Evolutionary conservation across 2,888 invertebrate genomes (phyloP), one percentile per base, ranked within the genome.

Genomic region (Drosophila diplacantha): DNA sequence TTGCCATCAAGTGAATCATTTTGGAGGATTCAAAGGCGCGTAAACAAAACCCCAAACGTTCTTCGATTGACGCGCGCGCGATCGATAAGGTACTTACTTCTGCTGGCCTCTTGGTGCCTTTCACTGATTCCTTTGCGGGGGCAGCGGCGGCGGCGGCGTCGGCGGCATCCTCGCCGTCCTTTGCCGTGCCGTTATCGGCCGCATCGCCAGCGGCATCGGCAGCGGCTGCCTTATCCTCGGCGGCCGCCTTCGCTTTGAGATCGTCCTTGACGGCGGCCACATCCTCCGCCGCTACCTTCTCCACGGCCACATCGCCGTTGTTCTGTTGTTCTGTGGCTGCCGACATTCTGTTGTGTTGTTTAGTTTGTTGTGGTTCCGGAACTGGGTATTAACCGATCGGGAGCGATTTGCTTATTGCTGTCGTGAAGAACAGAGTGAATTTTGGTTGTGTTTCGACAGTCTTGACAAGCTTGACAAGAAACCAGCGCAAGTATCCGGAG

Each of bases 61-160:
- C 59, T 71, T 73, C 68, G 75, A 78, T 78, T 47, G 22, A 50
- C 34, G 39, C 41, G 41, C 38, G 20, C n/a, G 37, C 47, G 60
- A 61, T 69, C 67, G 73, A 69, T 75, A 71, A 22, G 16, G n/a
- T 75, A 91, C 93, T 92, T 89, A 94, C 94, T 91, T 94, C 94
- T 83, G 93, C 93, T 89, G 93, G 91, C 90, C 94, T 91, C 90
- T 94, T 94, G 88, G 93, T 93, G 88, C 93, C 94, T 90, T 94
- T 94, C 77, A 93, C 90, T 67, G 84, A 81, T 87, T 93, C 93
- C 90, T 94, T 93, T 87, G 92, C 93, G 89, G 93, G 93, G 80
- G 83, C 78, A 65, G 80, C 79, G 43, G 75, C 84, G 51, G 82
- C 84, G 57, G 75, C 75, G 68, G 87, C 85, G 51, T 85, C 84